Evolutionary conservation across 1,140 invertebrate genomes (phyloP).

Genomic region (Gryllus bimaculatus): DNA sequence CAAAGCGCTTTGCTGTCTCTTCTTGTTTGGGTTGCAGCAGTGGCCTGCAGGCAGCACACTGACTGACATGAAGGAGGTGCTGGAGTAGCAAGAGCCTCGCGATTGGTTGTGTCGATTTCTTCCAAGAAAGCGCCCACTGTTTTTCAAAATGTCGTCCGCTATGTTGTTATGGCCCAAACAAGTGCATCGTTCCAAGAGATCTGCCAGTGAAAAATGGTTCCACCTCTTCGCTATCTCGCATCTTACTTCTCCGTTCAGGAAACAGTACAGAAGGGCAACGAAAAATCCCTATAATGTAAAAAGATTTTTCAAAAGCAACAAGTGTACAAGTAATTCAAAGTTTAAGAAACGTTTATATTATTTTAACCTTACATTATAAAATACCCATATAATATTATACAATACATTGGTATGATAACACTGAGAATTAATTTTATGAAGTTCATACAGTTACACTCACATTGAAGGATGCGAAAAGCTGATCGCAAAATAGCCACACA

Average conservation of each 20-base stretch:
- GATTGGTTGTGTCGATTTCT: not conserved
- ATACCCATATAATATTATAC: too few species aligned
- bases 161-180: not conserved
- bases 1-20: not conserved
- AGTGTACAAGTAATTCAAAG: too few species aligned
- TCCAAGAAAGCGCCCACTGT: too few species aligned
- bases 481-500: conserved; percentile 51
- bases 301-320: too few species aligned
- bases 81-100: not conserved
- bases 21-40: not conserved
- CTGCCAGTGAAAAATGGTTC: conserved; percentile 14
- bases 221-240: conserved; percentile 34
- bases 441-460: conserved; percentile 30
- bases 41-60: not conserved
- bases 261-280: conserved; percentile 50
- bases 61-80: not conserved
- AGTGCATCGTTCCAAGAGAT: not conserved
- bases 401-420: too few species aligned
- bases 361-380: too few species aligned
- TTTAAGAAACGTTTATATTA: too few species aligned
- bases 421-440: too few species aligned
- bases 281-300: conserved; percentile 42
- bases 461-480: conserved; percentile 55
- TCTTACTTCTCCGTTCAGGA: conserved; percentile 48
- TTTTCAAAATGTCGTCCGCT: not conserved